phyloP scores from a whole-genome alignment of 1,140 invertebrate species.

The Pseudomyrmex concolor region DNA sequence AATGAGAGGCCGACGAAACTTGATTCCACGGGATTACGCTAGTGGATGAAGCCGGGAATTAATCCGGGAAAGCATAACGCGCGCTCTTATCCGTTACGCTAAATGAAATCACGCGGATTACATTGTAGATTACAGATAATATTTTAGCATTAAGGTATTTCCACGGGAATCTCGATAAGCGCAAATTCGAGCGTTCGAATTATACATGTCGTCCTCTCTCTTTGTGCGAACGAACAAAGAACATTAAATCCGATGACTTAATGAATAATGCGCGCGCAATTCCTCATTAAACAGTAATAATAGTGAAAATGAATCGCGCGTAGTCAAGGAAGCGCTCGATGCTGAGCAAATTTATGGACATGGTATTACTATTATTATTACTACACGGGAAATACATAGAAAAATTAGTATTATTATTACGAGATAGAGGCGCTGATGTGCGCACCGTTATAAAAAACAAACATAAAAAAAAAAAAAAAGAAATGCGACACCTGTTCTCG shows the following conservation, averaged over 20 bases:
- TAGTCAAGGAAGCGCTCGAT: neutral
- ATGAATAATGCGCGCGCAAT: neutral
- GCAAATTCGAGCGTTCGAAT: neutral
- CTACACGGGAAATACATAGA: neutral
- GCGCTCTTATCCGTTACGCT: slow-evolving; percentile 9
- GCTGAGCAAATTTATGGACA: neutral
- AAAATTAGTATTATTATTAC: slow-evolving; percentile 7
- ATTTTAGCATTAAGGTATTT: neutral
- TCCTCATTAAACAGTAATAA: neutral
- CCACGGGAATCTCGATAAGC: neutral
- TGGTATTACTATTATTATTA: neutral
- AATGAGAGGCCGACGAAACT: slow-evolving; percentile 45
- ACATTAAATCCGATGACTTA: neutral
- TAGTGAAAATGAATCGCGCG: too few relatives aligned
- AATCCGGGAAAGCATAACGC: slow-evolving; percentile 48
- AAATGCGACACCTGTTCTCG: neutral
- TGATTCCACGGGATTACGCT: slow-evolving; percentile 51
- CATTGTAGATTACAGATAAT: slow-evolving; percentile 10
- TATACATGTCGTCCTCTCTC: too few relatives aligned
- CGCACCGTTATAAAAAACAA: too few relatives aligned
- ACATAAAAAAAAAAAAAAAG: too few relatives aligned
- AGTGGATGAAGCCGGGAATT: slow-evolving; percentile 51
- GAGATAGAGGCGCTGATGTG: too few relatives aligned
- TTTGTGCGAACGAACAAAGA: neutral
- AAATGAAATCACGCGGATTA: slow-evolving; percentile 53